Percentiles rank a stretch among this genome's conserved stretches.
These are phyloP conservation scores for Platorchestia sp. DNA, from an alignment of 1,140 invertebrate species.

Conservation along the genomic window DNA sequence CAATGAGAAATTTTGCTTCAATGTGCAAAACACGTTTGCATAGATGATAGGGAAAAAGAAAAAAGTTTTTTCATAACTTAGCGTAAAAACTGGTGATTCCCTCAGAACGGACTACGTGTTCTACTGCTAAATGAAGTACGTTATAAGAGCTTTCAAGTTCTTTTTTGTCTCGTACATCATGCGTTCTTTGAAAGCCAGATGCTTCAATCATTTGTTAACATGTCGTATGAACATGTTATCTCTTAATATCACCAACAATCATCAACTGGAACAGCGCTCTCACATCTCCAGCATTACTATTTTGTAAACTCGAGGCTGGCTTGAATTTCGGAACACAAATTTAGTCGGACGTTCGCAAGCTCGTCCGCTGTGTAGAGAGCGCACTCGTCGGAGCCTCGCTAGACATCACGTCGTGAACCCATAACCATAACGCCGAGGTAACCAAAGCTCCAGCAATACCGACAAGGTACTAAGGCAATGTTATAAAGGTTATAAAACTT, in stretches of 20 bases:
- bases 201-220: not conserved
- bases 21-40: not conserved
- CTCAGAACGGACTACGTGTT: not conserved
- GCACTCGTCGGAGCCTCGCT: not conserved
- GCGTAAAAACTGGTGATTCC: no score
- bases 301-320: not conserved
- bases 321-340: not conserved
- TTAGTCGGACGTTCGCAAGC: not conserved
- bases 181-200: not conserved
- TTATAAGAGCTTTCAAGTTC: not conserved
- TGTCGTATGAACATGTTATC: not conserved
- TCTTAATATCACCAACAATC: not conserved
- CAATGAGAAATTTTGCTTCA: not conserved
- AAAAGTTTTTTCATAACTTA: not conserved
- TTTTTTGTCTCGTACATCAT: not conserved
- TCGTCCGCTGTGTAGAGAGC: not conserved
- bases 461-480: slow-evolving; percentile 42
- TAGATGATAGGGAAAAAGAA: not conserved
- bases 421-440: slow-evolving; percentile 39
- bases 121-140: not conserved
- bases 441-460: not conserved
- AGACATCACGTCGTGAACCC: slow-evolving; percentile 20
- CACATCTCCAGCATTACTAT: not conserved
- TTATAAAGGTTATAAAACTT: slow-evolving; percentile 23
- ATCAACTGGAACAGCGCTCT: not conserved